These are phyloP conservation scores for Pollenia labialis DNA, from an alignment of 2,888 invertebrate genomes.

Conservation along the genomic window DNA sequence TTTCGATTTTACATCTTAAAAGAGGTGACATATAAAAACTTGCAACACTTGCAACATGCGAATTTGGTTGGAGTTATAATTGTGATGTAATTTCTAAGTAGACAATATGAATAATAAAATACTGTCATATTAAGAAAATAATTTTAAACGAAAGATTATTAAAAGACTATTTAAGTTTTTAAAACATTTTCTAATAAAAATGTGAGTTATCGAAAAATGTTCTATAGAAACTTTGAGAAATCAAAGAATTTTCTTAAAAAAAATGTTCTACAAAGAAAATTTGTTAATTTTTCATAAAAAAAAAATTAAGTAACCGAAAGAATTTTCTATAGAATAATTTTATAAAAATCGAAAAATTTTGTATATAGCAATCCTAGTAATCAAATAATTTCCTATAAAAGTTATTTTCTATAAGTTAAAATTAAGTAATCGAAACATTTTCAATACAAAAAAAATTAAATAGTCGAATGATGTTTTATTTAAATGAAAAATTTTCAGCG, in stretches of 20 bases:
- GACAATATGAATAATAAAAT: constrained; percentile 17
- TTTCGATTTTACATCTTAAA: constrained; percentile 43
- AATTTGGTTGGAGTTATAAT: neutral
- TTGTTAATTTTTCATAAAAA: too few species aligned
- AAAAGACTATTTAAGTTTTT: neutral
- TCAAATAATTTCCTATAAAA: neutral
- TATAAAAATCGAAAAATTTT: too few species aligned
- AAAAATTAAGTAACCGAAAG: too few species aligned
- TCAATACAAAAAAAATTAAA: too few species aligned
- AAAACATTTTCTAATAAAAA: neutral
- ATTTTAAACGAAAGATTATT: neutral
- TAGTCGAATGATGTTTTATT: too few species aligned
- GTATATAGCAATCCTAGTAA: too few species aligned
- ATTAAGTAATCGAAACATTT: too few species aligned
- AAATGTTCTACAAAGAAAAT: neutral
- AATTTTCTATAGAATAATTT: neutral
- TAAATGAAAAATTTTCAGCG: too few species aligned
- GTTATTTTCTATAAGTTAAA: neutral
- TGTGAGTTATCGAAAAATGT: neutral
- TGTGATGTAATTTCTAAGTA: constrained; percentile 16
- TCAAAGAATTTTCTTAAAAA: neutral
- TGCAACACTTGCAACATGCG: constrained; percentile 47
- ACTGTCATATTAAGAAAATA: neutral
- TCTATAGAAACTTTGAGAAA: neutral
- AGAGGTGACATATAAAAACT: constrained; percentile 34